Evolutionary conservation across 1,140 invertebrate genomes (phyloP).

Genomic region (Globodera ellingtonae): DNA sequence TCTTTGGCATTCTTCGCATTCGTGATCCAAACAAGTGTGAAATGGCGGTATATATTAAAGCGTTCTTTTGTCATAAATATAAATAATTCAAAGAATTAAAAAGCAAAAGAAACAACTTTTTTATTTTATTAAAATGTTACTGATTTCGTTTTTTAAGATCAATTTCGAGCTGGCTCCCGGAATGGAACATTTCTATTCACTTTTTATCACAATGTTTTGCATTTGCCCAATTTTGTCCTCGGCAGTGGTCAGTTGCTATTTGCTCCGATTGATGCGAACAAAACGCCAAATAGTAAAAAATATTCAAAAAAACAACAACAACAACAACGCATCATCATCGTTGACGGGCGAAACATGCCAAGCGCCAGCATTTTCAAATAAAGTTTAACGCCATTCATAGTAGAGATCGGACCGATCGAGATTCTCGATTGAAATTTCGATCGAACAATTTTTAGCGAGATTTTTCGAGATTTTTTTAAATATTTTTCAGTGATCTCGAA

Average conservation of each 20-base stretch:
- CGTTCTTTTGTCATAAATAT: neutral
- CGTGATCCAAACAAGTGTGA: constrained; percentile 8
- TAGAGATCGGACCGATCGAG: too few species aligned
- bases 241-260: constrained; percentile 12
- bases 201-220: constrained; percentile 17
- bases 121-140: neutral
- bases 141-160: neutral
- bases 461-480: too few species aligned
- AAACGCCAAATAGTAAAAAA: neutral
- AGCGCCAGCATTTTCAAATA: constrained; percentile 19
- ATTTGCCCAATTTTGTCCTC: constrained; percentile 25
- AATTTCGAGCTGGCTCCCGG: neutral
- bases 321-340: neutral
- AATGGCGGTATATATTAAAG: neutral
- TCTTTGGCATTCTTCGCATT: constrained; percentile 20
- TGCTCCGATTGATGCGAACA: constrained; percentile 15
- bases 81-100: too few species aligned
- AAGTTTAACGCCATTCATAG: neutral
- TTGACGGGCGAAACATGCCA: neutral
- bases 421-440: too few species aligned
- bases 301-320: neutral
- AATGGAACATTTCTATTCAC: constrained; percentile 6
- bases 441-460: too few species aligned
- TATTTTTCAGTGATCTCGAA: too few species aligned
- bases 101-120: too few species aligned